Evolutionary conservation across 2,797 vertebrate species (phyloP).

Genomic region (Acropternis orthonyx): DNA sequence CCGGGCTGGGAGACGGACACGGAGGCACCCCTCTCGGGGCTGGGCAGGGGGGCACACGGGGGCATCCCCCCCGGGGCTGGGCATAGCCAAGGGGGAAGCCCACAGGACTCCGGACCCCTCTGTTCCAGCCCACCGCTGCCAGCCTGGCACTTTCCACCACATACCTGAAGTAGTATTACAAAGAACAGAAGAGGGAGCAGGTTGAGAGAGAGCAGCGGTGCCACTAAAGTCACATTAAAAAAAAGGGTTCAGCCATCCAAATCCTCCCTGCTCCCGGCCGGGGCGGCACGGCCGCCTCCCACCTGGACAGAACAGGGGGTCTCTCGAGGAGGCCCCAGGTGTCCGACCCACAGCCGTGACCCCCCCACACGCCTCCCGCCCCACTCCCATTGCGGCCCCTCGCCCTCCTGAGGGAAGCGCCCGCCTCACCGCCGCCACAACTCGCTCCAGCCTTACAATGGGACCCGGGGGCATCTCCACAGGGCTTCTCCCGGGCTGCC

Average conservation of each 20-base stretch:
- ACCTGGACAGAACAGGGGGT: neutral
- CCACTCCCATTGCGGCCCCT: neutral
- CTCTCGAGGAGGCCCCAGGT: neutral
- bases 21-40: neutral
- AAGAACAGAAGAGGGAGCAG: neutral
- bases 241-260: neutral
- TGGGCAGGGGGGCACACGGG: neutral
- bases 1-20: too few species aligned
- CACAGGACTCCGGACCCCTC: neutral
- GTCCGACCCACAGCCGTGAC: neutral
- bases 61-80: too few species aligned
- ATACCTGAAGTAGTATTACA: neutral
- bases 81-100: neutral
- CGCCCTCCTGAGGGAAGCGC: too few species aligned
- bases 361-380: neutral
- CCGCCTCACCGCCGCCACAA: neutral
- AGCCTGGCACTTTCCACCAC: neutral
- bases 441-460: neutral
- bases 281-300: neutral
- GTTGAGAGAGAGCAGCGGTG: neutral
- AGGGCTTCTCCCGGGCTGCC: too few species aligned
- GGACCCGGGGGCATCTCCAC: neutral
- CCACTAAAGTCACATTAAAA: neutral
- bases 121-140: neutral
- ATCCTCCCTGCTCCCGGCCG: neutral